Base-by-base conservation (phyloP, 2,797 vertebrate species). In the Coreius guichenoti region DNA sequence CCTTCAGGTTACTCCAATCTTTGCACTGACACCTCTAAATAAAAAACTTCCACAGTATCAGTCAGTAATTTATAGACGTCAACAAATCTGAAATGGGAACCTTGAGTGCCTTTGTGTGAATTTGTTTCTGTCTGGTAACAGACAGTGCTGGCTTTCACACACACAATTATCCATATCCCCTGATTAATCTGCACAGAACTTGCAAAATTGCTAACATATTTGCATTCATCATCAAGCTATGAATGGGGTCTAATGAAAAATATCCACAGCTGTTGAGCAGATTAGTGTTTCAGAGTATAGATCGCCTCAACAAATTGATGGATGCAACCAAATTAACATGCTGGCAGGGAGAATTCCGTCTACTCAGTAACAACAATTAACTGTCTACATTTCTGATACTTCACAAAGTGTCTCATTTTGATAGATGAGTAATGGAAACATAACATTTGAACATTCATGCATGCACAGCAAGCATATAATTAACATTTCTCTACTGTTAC, bases 161-260 rank as follows among this genome's bases (percentile, higher is more conserved):
- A 88, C 87, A 91, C 82, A 89, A 88, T 87, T 78, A 75, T 70
- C 80, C 49, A 85, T 85, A 82, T 86, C 51, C 80, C 56, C 86
- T 86, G 84, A 87, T 90, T 90, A 84, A 89, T 88, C 86, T 87
- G 73, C 72, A 87, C 33, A 86, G 87, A 89, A 87, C 75, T 82
- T 79, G 81, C 39, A 69, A 89, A 90, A 87, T 85, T 86, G 81
- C 85, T 87, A 86, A 87, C 77, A 87, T 88, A 88, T 91, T 88
- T 90, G 81, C 86, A 86, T 90, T 88, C 84, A 87, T 80, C 83
- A 82, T 84, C 87, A 86, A 84, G 87, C 85, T 83, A 82, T 88
- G 85, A 89, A 89, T 90, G 26, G 83, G 58, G 78, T 75, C 86
- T 87, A 88, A 87, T 88, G 83, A 88, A 86, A 89, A 86, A 89